A percentile compares a stretch with the other conserved stretches of the same genome.
phyloP scores from a whole-genome alignment of 2,797 vertebrate genomes.

The Sebastes dallii region DNA sequence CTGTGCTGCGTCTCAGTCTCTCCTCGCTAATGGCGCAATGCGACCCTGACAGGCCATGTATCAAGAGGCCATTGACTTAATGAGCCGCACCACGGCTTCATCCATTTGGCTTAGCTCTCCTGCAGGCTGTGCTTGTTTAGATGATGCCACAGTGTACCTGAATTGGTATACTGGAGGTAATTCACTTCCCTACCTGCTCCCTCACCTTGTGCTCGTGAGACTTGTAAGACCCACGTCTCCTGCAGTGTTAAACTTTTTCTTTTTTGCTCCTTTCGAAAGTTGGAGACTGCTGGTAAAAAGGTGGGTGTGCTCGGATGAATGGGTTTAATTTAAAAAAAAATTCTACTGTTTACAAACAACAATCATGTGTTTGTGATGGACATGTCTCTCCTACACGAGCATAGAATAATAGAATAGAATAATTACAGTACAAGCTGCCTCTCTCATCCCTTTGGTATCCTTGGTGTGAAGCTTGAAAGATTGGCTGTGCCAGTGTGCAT shows the following conservation, averaged over 20 bases:
- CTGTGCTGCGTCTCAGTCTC: slow-evolving; percentile 8
- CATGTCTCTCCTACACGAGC: not conserved
- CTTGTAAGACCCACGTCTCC: not conserved
- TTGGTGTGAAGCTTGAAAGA: not conserved
- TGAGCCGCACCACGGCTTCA: slow-evolving; percentile 40
- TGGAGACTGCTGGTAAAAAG: slow-evolving; percentile 42
- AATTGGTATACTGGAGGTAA: not conserved
- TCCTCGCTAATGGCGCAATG: slow-evolving; percentile 26
- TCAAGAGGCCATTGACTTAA: slow-evolving; percentile 51
- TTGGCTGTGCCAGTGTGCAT: not conserved
- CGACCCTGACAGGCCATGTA: slow-evolving; percentile 36
- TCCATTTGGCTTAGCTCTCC: slow-evolving; percentile 21
- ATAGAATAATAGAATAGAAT: not conserved
- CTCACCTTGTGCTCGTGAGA: slow-evolving; percentile 14
- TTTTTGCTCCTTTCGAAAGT: slow-evolving; percentile 52
- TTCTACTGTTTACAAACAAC: no score
- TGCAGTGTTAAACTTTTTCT: slow-evolving; percentile 34
- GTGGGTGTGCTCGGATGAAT: slow-evolving; percentile 41
- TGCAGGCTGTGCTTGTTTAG: slow-evolving; percentile 35
- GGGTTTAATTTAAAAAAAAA: no score
- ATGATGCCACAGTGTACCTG: slow-evolving; percentile 18
- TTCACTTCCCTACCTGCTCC: slow-evolving; percentile 5
- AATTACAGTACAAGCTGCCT: not conserved
- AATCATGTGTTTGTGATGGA: not conserved
- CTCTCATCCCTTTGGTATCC: not conserved